Conservation (phyloP, 37 sponge, comb jelly and placozoan genomes). For the Geodia barretti region DNA sequence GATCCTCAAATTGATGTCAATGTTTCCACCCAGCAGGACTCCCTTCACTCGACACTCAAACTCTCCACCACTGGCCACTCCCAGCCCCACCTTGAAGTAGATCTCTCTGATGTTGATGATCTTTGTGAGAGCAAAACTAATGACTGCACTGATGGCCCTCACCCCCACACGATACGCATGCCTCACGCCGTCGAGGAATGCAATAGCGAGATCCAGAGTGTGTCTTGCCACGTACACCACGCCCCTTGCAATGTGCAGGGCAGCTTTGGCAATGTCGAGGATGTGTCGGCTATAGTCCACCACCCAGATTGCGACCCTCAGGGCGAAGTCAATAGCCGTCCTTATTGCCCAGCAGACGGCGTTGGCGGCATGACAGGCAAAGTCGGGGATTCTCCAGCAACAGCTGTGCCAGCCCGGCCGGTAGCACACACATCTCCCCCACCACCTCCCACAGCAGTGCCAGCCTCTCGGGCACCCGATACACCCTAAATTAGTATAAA, state of each 20-base stretch:
- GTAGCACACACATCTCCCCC: constrained; percentile 13
- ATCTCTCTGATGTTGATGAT: constrained; percentile 24
- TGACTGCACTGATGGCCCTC: not conserved
- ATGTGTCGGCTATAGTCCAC: constrained; percentile 2
- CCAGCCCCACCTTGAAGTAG: constrained; percentile 10
- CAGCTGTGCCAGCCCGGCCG: constrained; percentile 15
- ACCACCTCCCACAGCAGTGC: constrained; percentile 6
- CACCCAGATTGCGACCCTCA: not conserved
- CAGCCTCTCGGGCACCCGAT: constrained; percentile 10
- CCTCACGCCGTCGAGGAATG: not conserved
- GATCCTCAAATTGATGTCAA: not conserved
- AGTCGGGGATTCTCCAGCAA: constrained; percentile 25
- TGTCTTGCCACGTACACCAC: not conserved
- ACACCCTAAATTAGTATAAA: constrained; percentile 8
- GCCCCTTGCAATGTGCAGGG: not conserved
- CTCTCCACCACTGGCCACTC: not conserved
- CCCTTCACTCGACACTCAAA: not conserved
- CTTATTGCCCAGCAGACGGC: not conserved
- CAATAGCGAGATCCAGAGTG: not conserved
- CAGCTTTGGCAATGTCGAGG: constrained; percentile 7
- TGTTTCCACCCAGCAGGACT: not conserved
- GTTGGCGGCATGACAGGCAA: constrained; percentile 7
- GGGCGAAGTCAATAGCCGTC: not conserved
- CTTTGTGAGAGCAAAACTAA: not conserved
- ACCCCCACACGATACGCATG: too few relatives aligned